Percentiles rank a stretch among this genome's conserved stretches.
These are phyloP conservation scores for Abrostola tripartita DNA, from an alignment of 2,888 invertebrate species.

Conservation along the genomic window DNA sequence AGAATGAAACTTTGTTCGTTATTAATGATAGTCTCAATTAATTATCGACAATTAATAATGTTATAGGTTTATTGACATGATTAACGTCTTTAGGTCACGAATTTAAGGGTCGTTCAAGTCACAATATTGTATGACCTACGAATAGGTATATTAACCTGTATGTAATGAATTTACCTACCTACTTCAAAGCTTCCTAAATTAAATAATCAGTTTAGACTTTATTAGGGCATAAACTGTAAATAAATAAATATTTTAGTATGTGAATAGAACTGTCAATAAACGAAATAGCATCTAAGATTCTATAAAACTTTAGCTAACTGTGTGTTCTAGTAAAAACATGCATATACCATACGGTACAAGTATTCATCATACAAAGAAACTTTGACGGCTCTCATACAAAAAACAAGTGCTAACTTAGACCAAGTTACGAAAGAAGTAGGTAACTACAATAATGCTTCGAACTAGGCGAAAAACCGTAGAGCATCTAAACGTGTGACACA, in stretches of 20 bases:
- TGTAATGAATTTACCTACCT: no score
- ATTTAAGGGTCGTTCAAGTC: no score
- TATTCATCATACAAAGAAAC: not conserved
- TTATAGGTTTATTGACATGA: not conserved
- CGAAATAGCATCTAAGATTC: not conserved
- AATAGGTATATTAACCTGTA: no score
- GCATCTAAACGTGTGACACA: conserved; percentile 38
- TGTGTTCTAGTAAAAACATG: no score
- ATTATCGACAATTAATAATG: not conserved
- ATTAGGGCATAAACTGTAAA: no score
- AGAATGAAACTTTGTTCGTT: conserved; percentile 4
- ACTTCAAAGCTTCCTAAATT: no score
- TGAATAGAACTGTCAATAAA: not conserved
- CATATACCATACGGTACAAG: no score
- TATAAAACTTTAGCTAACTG: no score
- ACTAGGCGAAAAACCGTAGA: conserved; percentile 17
- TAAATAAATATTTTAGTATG: no score
- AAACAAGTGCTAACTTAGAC: conserved; percentile 27
- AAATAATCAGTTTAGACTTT: no score
- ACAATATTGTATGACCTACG: no score
- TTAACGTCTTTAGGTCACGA: no score
- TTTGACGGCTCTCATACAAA: conserved; percentile 16
- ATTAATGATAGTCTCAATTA: conserved; percentile 8
- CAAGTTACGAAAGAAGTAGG: conserved; percentile 8
- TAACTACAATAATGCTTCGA: not conserved